Percentiles rank a stretch among this genome's conserved stretches.
Evolutionary conservation across 2,113 vertebrate species (phyloP).

Genomic region (Myotis lucifugus): DNA sequence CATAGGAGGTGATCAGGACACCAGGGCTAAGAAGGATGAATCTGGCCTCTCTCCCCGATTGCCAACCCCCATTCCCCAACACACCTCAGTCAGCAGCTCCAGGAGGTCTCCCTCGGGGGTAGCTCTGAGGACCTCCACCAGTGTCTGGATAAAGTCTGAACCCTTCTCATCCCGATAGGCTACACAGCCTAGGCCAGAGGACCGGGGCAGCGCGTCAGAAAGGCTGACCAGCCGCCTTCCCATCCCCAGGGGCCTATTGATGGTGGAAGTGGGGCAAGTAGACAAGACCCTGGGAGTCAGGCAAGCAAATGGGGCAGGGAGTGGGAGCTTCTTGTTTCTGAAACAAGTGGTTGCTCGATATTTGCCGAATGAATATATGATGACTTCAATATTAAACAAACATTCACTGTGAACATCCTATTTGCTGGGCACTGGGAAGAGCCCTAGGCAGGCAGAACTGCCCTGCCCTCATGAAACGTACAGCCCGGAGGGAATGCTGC

Average conservation of each 20-base stretch:
- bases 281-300: background rate
- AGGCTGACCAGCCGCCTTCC: background rate
- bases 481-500: background rate
- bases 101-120: conserved; percentile 54
- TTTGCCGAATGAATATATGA: background rate
- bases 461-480: background rate
- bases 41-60: background rate
- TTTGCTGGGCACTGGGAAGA: background rate
- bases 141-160: conserved; percentile 67
- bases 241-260: background rate
- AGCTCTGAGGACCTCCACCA: conserved; percentile 66
- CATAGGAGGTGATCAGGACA: background rate
- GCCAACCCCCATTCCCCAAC: background rate
- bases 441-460: background rate
- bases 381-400: background rate
- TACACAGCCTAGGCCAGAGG: conserved; percentile 55
- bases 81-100: conserved; percentile 71
- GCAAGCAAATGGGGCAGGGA: background rate
- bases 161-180: conserved; percentile 70
- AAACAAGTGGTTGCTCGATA: background rate
- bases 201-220: background rate
- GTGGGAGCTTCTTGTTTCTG: background rate
- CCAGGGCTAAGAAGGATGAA: background rate
- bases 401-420: background rate
- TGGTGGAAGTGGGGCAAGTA: background rate